Conservation (phyloP, 1,140 invertebrate genomes). For the Cepaea nemoralis region DNA sequence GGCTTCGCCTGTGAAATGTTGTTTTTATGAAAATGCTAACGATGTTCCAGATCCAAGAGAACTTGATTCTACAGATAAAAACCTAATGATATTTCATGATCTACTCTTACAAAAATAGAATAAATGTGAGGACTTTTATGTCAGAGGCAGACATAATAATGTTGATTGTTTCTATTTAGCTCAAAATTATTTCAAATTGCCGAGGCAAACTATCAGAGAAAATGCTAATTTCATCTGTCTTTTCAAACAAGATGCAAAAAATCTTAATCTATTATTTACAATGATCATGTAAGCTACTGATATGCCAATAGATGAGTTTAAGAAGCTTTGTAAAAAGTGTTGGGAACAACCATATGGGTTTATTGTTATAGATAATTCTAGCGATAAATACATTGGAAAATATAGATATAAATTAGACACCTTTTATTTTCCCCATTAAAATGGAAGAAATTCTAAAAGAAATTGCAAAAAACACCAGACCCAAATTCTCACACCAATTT, state of each 20-base stretch:
- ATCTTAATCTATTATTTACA: constrained; percentile 6
- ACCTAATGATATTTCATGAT: constrained; percentile 4
- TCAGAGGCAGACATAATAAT: too few relatives aligned
- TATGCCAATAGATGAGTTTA: not conserved
- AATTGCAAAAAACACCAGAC: too few relatives aligned
- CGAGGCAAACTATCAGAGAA: too few relatives aligned
- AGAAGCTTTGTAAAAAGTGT: constrained; percentile 3
- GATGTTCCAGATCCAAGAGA: constrained; percentile 2
- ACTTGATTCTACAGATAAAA: not conserved
- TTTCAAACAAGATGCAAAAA: constrained; percentile 9
- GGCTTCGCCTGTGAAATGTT: not conserved
- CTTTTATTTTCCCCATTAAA: not conserved
- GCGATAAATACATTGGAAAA: too few relatives aligned
- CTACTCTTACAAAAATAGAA: too few relatives aligned
- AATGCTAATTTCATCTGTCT: constrained; percentile 19
- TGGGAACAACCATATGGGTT: constrained; percentile 2
- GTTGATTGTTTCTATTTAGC: too few relatives aligned
- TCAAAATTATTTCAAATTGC: too few relatives aligned
- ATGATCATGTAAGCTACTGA: constrained; percentile 2
- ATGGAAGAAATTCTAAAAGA: not conserved
- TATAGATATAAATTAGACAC: too few relatives aligned
- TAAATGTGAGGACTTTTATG: not conserved
- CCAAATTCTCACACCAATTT: too few relatives aligned
- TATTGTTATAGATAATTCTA: constrained; percentile 19
- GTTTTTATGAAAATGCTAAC: too few relatives aligned